Conservation (phyloP, 2,888 invertebrate species). For the Trilocha varians region DNA sequence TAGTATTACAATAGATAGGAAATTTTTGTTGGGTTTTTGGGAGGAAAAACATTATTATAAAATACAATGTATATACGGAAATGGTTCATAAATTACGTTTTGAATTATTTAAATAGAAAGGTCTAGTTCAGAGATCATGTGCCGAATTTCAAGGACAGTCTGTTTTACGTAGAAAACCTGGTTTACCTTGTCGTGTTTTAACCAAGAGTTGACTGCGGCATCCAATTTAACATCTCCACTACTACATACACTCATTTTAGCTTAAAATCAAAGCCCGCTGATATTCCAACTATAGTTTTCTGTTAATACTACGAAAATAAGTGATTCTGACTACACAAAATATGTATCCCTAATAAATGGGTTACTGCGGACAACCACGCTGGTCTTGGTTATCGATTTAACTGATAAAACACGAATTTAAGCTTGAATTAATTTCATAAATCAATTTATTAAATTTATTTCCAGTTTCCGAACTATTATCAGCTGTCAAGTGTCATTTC, state of each 20-base stretch:
- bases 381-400: neutral
- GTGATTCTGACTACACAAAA: no score
- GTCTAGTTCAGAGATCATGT: slow-evolving; percentile 5
- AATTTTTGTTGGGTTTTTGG: no score
- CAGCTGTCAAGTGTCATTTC: neutral
- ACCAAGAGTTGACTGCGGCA: slow-evolving; percentile 80
- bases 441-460: neutral
- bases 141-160: neutral
- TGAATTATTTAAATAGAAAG: no score
- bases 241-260: slow-evolving; percentile 34
- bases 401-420: neutral
- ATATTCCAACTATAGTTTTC: no score
- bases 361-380: neutral
- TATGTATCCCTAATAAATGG: slow-evolving; percentile 2
- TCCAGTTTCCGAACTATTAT: no score
- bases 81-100: no score
- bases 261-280: neutral
- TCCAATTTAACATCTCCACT: slow-evolving; percentile 75
- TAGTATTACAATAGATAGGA: no score
- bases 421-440: neutral
- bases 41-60: no score
- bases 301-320: no score
- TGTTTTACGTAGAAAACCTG: neutral
- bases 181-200: slow-evolving; percentile 81
- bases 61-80: no score